Conservation (phyloP, 2,113 vertebrate species). For the Galbula dea region DNA sequence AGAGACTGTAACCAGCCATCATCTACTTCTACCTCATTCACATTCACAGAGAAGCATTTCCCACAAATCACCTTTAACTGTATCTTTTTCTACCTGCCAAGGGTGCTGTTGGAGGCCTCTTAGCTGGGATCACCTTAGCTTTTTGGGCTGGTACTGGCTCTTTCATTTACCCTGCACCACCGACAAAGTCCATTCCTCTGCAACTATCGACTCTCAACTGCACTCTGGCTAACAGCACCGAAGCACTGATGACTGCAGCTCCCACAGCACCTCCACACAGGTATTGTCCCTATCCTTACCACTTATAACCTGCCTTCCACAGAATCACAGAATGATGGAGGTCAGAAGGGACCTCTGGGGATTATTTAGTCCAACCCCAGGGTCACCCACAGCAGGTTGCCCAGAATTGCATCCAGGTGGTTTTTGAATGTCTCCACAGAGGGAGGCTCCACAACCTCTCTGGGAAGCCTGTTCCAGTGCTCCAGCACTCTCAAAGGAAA, state of each 20-base stretch:
- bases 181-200: constrained; percentile 70
- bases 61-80: not conserved
- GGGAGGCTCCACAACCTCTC: too few species aligned
- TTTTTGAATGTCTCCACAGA: too few species aligned
- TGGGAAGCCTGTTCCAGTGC: too few species aligned
- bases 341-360: too few species aligned
- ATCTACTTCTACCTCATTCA: not conserved
- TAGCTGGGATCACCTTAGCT: constrained; percentile 72
- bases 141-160: constrained; percentile 77
- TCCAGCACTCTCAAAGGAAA: too few species aligned
- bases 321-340: too few species aligned
- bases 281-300: not conserved
- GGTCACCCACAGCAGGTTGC: too few species aligned
- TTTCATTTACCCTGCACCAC: constrained; percentile 77
- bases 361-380: too few species aligned
- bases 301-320: accelerated
- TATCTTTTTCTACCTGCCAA: constrained; percentile 8
- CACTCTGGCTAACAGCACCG: constrained; percentile 11
- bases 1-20: accelerated
- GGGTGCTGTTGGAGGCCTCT: constrained; percentile 80
- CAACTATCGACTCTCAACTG: constrained; percentile 73
- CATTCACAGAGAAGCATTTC: accelerated
- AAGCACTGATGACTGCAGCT: not conserved
- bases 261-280: constrained; percentile 35
- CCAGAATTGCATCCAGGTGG: too few species aligned